Evolutionary conservation across 2,888 invertebrate species (phyloP).

Genomic region (Cheilosia scutellata): DNA sequence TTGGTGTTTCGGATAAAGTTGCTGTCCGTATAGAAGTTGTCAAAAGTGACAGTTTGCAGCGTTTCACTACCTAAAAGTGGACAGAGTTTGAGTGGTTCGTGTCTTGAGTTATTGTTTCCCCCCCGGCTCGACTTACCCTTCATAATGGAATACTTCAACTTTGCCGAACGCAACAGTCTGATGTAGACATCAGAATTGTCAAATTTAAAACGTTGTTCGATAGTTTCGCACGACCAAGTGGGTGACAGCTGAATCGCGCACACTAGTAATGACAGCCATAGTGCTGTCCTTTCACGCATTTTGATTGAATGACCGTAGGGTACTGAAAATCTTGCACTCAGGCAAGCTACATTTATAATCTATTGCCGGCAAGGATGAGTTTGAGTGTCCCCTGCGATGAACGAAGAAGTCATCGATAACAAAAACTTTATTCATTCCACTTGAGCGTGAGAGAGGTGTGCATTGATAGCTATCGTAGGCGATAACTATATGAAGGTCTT

Average conservation of each 20-base stretch:
- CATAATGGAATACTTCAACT: constrained; percentile 81
- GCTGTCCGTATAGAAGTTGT: constrained; percentile 79
- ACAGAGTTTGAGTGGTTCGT: background rate
- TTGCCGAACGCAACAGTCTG: constrained; percentile 78
- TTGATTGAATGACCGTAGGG: constrained; percentile 19
- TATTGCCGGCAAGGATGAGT: background rate
- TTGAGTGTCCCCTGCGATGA: background rate
- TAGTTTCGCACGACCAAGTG: constrained; percentile 77
- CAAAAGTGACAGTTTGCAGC: constrained; percentile 80
- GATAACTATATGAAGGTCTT: background rate
- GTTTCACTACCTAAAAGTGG: constrained; percentile 72
- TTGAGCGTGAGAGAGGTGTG: background rate
- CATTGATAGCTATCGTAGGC: background rate
- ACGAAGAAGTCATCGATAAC: background rate
- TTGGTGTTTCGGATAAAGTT: constrained; percentile 77
- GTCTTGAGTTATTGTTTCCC: background rate
- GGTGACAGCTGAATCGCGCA: constrained; percentile 23
- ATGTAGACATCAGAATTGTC: constrained; percentile 80
- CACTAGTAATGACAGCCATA: constrained; percentile 4
- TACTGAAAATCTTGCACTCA: background rate
- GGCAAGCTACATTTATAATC: constrained; percentile 44
- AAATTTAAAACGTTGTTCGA: constrained; percentile 80
- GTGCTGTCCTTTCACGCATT: constrained; percentile 39
- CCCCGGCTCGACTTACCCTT: constrained; percentile 77
- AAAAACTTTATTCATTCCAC: background rate